These are phyloP conservation scores for Siphonodentalium dalli DNA, from an alignment of 2,888 invertebrate genomes.

Conservation along the genomic window DNA sequence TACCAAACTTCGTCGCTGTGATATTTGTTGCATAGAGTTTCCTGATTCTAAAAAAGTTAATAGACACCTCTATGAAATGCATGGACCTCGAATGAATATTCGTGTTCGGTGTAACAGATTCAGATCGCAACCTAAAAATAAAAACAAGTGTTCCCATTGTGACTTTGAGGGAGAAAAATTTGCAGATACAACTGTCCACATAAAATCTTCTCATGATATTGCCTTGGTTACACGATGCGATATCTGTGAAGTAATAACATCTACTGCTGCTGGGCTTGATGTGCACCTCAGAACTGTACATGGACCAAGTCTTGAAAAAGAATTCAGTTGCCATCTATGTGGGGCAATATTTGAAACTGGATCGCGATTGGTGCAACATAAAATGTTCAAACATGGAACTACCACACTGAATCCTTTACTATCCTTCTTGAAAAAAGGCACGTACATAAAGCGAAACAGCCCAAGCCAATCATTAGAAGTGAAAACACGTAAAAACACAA, in stretches of 20 bases:
- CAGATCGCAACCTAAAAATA: too few relatives aligned
- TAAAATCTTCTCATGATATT: constrained; percentile 26
- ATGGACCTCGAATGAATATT: too few relatives aligned
- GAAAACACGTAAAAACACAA: not conserved
- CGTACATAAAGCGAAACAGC: not conserved
- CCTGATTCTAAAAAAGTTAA: too few relatives aligned
- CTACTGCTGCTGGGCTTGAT: constrained; percentile 20
- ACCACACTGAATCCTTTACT: constrained; percentile 19
- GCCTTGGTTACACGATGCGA: constrained; percentile 34
- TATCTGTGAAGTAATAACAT: constrained; percentile 37
- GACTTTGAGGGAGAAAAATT: constrained; percentile 24
- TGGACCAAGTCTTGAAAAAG: constrained; percentile 26
- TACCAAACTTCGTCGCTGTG: too few relatives aligned
- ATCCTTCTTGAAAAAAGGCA: constrained; percentile 29
- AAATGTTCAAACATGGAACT: constrained; percentile 29
- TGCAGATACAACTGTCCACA: constrained; percentile 26
- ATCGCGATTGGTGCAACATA: constrained; percentile 3
- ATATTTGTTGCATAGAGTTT: too few relatives aligned
- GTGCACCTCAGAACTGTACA: constrained; percentile 35
- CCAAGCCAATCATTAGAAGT: not conserved
- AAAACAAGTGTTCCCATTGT: constrained; percentile 14
- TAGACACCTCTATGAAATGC: too few relatives aligned
- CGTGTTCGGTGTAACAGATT: too few relatives aligned
- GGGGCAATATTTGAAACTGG: constrained; percentile 19
- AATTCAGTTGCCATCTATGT: constrained; percentile 27